Evolutionary conservation across 2,888 invertebrate genomes (phyloP), one percentile per base, ranked within the genome.

Genomic region (Yponomeuta evonymella): DNA sequence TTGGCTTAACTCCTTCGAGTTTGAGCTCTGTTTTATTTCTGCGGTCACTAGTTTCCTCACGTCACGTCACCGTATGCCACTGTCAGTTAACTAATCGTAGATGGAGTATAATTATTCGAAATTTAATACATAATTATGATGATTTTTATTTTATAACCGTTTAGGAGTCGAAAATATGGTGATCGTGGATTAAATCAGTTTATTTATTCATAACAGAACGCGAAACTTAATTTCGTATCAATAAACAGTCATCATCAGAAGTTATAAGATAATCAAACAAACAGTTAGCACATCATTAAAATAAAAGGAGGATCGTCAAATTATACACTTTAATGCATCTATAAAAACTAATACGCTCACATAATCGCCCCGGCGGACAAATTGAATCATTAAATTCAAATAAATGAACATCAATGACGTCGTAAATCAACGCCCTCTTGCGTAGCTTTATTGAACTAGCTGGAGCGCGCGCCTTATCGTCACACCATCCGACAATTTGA

Each of bases 341-440:
- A 85, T 87, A 87, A 88, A 88, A 85, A 83, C 81, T 85, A 86
- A 86, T 84, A 81, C 79, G 81, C 80, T 81, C 83, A 43, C 43
- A 82, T 87, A 87, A 87, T 85, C 80, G 84, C 76, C 81, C 58
- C 80, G 83, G 83, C 81, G 83, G 83, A 83, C 84, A 83, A 86
- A 86, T 86, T 85, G 80, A 85, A 83, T 80, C 83, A 83, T 86
- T 75, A 76, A 71, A 67, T 68, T 67, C 43, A 71, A 68, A 71
- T 66, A 67, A 76, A 74, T 72, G 71, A 78, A 75, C 83, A 80
- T 86, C 86, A 85, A 81, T 82, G 79, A 79, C 79, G 77, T 80
- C 81, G 80, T 86, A 85, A 87, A 88, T 87, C 86, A 85, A 12
- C 87, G 87, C 87, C 89, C 85, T 89, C 89, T 89, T 83, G 76